Evolutionary conservation across 2,888 invertebrate genomes (phyloP), one percentile per base, ranked within the genome.

Genomic region (Copidosoma aretas): DNA sequence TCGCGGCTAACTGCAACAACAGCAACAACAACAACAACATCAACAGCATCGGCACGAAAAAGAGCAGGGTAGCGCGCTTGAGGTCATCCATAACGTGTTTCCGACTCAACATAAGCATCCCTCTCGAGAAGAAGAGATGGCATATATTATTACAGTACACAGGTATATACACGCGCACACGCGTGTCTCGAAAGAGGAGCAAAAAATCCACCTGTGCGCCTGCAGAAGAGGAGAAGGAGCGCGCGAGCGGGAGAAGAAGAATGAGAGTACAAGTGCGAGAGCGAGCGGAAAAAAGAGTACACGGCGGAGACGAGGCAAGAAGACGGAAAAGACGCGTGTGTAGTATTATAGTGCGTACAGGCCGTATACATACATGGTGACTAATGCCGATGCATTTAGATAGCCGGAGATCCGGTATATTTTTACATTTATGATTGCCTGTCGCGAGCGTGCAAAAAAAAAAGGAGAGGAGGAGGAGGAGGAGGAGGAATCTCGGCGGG

Each of bases 331-430:
- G 3, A 15, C 21, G 53, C 51, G 17, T 19, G 5, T 19, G 5
- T 51, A 51, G 10, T n/a, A n/a, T n/a, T n/a, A n/a, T n/a, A n/a
- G n/a, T 51, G 51, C 51, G 19, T 8, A 19, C 19, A 51, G 51
- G n/a, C 51, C 17, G 51, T 19, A 17, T n/a, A n/a, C 17, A 51
- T 46, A 25, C 15, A 54, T 51, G 54, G 14, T 71, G 62, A 71
- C 68, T 71, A 71, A 71, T 71, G 65, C 63, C 70, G 65, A 65
- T 68, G 71, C 71, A 65, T 63, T 64, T 64, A 70, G 70, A 65
- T 71, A 68, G 62, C 68, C 65, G 58, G 53, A 56, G 68, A 68
- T 68, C 68, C 67, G 65, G 62, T 54, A 64, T 65, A 68, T 68
- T 71, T 71, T 65, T 65, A 59, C 65, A 60, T 68, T 71, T 65